Conservation (phyloP, 2,888 invertebrate genomes). For the Pristionchus mayeri region DNA sequence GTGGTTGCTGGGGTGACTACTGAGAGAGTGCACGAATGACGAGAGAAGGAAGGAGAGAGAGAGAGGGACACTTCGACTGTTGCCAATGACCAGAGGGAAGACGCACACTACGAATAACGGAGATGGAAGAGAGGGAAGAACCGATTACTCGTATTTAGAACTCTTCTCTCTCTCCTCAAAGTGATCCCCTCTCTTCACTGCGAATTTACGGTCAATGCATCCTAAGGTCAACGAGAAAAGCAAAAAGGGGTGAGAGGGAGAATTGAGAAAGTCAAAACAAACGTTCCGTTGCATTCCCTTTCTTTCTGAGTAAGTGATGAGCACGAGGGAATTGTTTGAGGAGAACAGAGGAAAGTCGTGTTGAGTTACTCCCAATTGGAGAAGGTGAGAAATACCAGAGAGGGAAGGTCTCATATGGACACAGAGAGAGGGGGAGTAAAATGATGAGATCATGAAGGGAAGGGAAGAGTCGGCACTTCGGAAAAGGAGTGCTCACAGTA, state of each 20-base stretch:
- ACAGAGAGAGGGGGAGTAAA: constrained; percentile 21
- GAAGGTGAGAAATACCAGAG: constrained; percentile 25
- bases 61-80: neutral
- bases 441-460: neutral
- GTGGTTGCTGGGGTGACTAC: constrained; percentile 28
- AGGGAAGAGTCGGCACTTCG: too few species aligned
- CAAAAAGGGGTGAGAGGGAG: neutral
- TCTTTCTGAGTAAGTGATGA: constrained; percentile 8
- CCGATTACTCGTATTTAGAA: too few species aligned
- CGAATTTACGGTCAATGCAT: constrained; percentile 22
- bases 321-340: constrained; percentile 19
- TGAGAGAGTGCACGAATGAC: constrained; percentile 45
- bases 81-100: neutral
- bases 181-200: neutral
- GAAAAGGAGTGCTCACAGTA: neutral
- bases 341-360: neutral
- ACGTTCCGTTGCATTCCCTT: neutral
- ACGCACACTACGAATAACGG: neutral
- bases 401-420: neutral
- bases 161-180: neutral
- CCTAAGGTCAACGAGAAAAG: neutral
- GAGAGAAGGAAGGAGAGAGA: constrained; percentile 4
- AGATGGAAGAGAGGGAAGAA: neutral
- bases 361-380: constrained; percentile 19
- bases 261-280: neutral